Base-by-base conservation (phyloP, 2,797 vertebrate genomes). In the Centropyge bicolor region DNA sequence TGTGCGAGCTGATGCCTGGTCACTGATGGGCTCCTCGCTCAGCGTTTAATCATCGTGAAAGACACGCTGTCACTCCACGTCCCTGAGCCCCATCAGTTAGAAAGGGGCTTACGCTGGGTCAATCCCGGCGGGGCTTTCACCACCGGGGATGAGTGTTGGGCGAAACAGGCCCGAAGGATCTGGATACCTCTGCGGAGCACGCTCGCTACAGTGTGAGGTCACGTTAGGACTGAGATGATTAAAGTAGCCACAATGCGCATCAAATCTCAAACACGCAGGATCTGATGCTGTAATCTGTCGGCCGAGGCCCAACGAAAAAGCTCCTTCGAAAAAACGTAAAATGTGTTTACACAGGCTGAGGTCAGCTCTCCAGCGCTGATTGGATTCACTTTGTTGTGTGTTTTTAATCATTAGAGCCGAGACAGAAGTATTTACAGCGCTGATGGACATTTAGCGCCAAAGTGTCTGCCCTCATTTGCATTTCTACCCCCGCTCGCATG, bases 21-120 rank as follows among this genome's bases (percentile, higher is more conserved):
- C 88, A 83, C 72, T 61, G 87, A 89, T 77, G 84, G 78, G 74
- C 78, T 90, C 81, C 74, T 86, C 69, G 38, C 68, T 74, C 79
- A 27, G 67, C 66, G 3, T 88, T 94, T 92, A 91, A 93, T 93
- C 88, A 92, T 85, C 80, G 67, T 85, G 73, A 95, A 91, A 89
- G 88, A 80, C 85, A 79, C 8, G 66, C 86, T 76, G 86, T 86
- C 89, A 73, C 82, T 89, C 84, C 76, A 80, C 70, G 43, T 90
- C 63, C 79, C 76, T 68, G 83, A 83, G 82, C 81, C 75, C 88
- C 82, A 89, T 92, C 92, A 88, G 81, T 90, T 79, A 84, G 70
- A 86, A 20, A 78, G 80, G 80, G 74, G 89, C 66, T 89, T 86
- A 82, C 27, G 73, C 24, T 70, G 68, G 68, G 79, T 65, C 73